phyloP scores from a whole-genome alignment of 2,797 vertebrate species.

The Eurystomus glaucurus region DNA sequence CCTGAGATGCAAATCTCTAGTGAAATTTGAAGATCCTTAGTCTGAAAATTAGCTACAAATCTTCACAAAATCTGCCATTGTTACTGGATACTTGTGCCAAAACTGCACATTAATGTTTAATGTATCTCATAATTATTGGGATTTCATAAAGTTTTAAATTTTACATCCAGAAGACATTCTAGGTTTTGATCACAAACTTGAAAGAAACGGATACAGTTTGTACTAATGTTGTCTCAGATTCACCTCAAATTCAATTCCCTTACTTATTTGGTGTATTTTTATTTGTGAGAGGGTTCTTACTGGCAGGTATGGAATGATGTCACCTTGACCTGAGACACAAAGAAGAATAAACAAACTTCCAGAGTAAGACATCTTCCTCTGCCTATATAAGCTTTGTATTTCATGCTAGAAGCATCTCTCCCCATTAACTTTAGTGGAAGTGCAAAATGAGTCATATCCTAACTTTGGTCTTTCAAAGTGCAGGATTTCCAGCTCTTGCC shows the following conservation, averaged over 20 bases:
- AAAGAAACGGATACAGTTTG: neutral
- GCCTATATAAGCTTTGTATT: neutral
- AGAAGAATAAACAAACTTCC: neutral
- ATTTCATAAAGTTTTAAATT: neutral
- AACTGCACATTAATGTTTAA: neutral
- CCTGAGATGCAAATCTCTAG: neutral
- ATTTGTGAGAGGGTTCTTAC: neutral
- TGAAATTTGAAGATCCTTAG: neutral
- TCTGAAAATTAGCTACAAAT: neutral
- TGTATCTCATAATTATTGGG: neutral
- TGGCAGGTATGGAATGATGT: neutral
- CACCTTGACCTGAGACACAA: neutral
- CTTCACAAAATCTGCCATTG: neutral
- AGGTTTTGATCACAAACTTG: neutral
- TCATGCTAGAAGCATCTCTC: neutral
- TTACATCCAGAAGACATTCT: neutral
- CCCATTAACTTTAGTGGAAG: neutral
- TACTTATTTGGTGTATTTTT: neutral
- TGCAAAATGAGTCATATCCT: constrained; percentile 15
- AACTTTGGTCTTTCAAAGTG: neutral
- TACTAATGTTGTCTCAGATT: neutral
- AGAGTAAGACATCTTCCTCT: neutral
- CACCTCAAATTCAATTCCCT: neutral
- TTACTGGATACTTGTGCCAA: neutral
- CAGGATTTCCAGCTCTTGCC: constrained; percentile 26